Base-by-base conservation (phyloP, 2,113 vertebrate species). In the Copsychus sechellarum region DNA sequence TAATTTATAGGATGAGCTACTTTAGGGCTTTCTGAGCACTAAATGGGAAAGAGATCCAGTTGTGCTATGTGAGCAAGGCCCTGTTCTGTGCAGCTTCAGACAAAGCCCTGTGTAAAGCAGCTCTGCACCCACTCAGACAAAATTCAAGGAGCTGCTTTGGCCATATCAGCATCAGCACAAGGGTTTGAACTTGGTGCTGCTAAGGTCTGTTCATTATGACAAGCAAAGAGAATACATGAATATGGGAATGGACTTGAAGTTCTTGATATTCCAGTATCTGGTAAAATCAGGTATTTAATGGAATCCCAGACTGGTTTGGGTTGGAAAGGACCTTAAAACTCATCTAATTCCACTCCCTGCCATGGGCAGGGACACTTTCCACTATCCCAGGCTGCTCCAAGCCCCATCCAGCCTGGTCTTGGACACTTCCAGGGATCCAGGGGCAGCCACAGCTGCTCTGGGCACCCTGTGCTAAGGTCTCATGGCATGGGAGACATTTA, bases 1-100 rank as follows among this genome's bases (percentile, higher is more conserved):
- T 90, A 69, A 88, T 96, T 93, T 94, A 74, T 64, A 34, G 72
- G 65, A 92, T 66, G 83, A 91, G 71, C 51, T 91, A 15, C 43
- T 93, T 94, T 20, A 70, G 81, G 67, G 71, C 34, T 87, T 86
- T 57, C 71, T 54, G 86, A 90, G 45, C 61, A 42, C 45, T 76
- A 69, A 74, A 40, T 83, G 69, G 36, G 34, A 67, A 85, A 36
- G 61, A 65, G 57, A 56, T 56, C 61, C 47, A 31, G 45, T 62
- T 38, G 64, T 9, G 26, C 60, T 11, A 11, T 25, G 57, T 72
- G 81, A 67, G 58, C 87, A 88, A 81, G 64, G 36, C 42, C 81
- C 62, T 82, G 2, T 25, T 90, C 80, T 81, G 36, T 50, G 48
- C 48, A 61, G 51, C 38, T 81, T 61, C 67, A 60, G 62, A 54